These are phyloP conservation scores for Synaphobranchus kaupii DNA, from an alignment of 2,797 vertebrate genomes.

Conservation along the genomic window DNA sequence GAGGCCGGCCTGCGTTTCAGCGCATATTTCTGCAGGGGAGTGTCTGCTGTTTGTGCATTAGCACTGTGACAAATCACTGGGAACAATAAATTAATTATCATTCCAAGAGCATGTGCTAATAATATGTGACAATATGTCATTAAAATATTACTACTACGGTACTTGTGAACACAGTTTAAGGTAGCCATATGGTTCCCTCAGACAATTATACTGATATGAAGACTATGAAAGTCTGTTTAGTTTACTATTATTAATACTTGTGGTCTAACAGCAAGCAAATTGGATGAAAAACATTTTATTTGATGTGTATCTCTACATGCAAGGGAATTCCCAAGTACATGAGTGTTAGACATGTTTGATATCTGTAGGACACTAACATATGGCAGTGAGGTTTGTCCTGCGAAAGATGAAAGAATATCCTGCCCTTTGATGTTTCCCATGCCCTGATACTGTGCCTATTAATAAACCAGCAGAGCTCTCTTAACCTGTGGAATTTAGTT, in stretches of 20 bases:
- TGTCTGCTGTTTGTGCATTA: background rate
- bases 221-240: background rate
- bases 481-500: background rate
- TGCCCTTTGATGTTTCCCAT: constrained; percentile 18
- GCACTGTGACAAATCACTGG: background rate
- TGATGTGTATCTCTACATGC: background rate
- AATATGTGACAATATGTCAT: background rate
- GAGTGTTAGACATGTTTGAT: background rate
- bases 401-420: constrained; percentile 17
- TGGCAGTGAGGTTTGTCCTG: constrained; percentile 6
- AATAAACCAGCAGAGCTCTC: constrained; percentile 8
- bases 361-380: background rate
- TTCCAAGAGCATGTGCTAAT: background rate
- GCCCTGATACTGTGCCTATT: background rate
- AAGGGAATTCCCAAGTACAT: background rate
- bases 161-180: background rate
- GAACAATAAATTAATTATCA: background rate
- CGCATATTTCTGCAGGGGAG: background rate
- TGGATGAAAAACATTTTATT: background rate
- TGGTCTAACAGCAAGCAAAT: background rate
- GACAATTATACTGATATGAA: background rate
- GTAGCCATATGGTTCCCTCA: background rate
- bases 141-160: background rate
- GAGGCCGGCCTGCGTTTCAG: constrained; percentile 39
- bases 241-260: background rate